Conservation (phyloP, 2,113 vertebrate genomes). For the Oncorhynchus nerka region DNA sequence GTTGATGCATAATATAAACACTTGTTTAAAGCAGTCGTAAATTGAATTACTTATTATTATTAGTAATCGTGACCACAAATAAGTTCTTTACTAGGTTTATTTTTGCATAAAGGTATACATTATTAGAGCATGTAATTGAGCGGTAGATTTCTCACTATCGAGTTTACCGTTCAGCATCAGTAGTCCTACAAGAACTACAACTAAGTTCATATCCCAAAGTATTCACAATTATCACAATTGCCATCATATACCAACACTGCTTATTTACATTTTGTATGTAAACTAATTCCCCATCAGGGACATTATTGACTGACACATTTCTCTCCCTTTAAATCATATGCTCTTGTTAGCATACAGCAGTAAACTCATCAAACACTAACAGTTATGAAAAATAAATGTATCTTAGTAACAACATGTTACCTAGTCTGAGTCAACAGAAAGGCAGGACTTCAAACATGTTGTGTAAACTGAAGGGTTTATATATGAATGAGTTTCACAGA, state of each 20-base stretch:
- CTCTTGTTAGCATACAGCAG: background rate
- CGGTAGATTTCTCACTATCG: background rate
- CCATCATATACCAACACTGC: background rate
- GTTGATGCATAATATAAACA: background rate
- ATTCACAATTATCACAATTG: background rate
- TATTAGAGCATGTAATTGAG: too few species aligned
- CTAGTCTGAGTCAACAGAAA: slow-evolving; percentile 21
- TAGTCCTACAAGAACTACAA: too few species aligned
- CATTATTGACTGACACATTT: too few species aligned
- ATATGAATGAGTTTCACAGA: background rate
- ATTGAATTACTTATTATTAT: background rate
- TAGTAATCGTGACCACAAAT: background rate
- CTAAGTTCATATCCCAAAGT: background rate
- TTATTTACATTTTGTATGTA: background rate
- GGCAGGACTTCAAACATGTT: slow-evolving; percentile 26
- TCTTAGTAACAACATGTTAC: slow-evolving; percentile 20
- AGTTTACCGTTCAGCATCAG: background rate
- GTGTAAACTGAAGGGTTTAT: slow-evolving; percentile 6
- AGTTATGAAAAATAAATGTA: slow-evolving; percentile 21
- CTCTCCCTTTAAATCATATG: too few species aligned
- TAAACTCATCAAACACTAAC: background rate
- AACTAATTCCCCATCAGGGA: background rate
- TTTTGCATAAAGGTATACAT: background rate
- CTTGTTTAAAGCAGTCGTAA: background rate
- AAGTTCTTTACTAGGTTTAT: background rate